These are phyloP conservation scores for Sterrhoptilus dennistouni DNA, from an alignment of 2,113 vertebrate species.

Conservation along the genomic window DNA sequence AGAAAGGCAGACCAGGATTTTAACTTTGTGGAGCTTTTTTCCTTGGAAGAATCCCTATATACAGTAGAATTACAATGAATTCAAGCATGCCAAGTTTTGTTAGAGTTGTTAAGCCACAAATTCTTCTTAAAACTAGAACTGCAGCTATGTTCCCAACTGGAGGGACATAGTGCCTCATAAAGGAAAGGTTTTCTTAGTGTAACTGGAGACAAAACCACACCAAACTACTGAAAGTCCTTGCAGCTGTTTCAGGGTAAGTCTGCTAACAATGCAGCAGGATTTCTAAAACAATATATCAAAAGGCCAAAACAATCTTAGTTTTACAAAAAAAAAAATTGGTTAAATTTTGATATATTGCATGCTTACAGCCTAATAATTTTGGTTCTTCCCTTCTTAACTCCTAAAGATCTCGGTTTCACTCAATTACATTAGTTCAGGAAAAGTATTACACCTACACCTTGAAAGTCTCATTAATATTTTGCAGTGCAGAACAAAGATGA, in stretches of 20 bases:
- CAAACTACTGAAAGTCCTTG: conserved; percentile 60
- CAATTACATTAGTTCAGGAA: neutral
- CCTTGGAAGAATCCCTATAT: conserved; percentile 67
- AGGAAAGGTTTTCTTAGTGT: conserved; percentile 63
- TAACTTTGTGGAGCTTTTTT: conserved; percentile 62
- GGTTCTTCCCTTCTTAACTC: neutral
- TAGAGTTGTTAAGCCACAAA: conserved; percentile 70
- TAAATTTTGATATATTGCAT: neutral
- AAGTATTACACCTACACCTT: neutral
- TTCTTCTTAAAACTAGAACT: conserved; percentile 69
- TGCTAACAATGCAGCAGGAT: conserved; percentile 29
- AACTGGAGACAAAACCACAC: neutral
- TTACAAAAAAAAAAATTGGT: neutral
- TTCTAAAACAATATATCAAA: conserved; percentile 9
- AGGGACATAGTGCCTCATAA: conserved; percentile 72
- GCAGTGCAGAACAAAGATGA: neutral
- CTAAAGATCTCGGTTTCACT: neutral
- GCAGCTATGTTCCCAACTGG: conserved; percentile 57
- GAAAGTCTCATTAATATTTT: neutral
- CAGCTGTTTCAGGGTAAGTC: conserved; percentile 9
- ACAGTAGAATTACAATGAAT: conserved; percentile 73
- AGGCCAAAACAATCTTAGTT: neutral
- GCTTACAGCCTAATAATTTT: neutral
- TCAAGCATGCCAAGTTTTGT: conserved; percentile 68
- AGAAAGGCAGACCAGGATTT: conserved; percentile 54